Evolutionary conservation across 35 echinoderm and acorn worm species (phyloP).

Genomic region (Lytechinus variegatus): DNA sequence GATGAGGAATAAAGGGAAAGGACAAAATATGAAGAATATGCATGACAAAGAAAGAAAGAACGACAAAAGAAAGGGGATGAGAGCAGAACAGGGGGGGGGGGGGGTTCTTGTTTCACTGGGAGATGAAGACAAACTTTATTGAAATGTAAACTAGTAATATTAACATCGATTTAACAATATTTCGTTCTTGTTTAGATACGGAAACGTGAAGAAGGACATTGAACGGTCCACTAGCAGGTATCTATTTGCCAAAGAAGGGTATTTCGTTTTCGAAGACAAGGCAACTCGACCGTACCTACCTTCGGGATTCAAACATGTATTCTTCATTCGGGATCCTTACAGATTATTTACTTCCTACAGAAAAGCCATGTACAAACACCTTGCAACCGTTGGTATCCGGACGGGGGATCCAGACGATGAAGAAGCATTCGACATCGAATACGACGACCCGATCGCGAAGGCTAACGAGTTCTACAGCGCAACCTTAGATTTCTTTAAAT

Average conservation of each 20-base stretch:
- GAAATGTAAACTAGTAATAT: too few species aligned
- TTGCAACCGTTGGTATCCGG: not conserved
- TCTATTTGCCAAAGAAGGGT: not conserved
- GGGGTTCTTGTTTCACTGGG: too few species aligned
- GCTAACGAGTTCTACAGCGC: not conserved
- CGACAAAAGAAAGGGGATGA: too few species aligned
- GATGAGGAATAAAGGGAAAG: too few species aligned
- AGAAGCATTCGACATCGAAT: constrained; percentile 24
- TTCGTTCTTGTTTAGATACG: not conserved
- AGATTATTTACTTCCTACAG: constrained; percentile 53
- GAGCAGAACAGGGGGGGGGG: too few species aligned
- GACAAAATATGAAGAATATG: too few species aligned
- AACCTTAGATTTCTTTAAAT: not conserved
- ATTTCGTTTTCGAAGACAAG: not conserved
- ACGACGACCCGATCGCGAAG: not conserved
- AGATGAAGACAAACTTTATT: too few species aligned
- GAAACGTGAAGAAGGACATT: not conserved
- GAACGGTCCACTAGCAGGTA: not conserved
- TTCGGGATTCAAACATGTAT: constrained; percentile 58
- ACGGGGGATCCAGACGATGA: not conserved
- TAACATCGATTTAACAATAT: too few species aligned
- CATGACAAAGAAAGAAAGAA: too few species aligned
- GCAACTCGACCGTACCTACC: constrained; percentile 4
- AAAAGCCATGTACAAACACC: constrained; percentile 36
- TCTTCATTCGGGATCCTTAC: constrained; percentile 65